phyloP scores from a whole-genome alignment of 2,888 invertebrate genomes.

The Ennomos erosarius region DNA sequence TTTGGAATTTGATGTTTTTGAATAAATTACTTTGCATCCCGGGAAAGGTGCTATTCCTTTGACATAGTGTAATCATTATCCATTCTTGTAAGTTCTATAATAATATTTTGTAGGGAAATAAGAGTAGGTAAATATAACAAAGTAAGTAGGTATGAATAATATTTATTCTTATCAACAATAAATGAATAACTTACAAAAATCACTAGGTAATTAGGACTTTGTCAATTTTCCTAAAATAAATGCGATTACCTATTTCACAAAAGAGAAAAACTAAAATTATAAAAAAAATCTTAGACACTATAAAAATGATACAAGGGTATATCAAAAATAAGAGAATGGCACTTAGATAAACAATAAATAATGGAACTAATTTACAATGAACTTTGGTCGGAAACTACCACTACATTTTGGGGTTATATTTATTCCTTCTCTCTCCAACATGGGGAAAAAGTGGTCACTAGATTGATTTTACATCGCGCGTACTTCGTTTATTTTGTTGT shows the following conservation, averaged over 20 bases:
- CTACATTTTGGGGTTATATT: conserved; percentile 72
- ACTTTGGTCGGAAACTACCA: conserved; percentile 81
- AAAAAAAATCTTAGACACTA: conserved; percentile 18
- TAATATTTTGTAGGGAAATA: background rate
- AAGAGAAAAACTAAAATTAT: conserved; percentile 15
- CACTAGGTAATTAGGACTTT: conserved; percentile 69
- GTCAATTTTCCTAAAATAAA: conserved; percentile 28
- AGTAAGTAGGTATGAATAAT: conserved; percentile 3
- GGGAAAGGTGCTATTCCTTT: too few relatives aligned
- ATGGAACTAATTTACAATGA: conserved; percentile 64
- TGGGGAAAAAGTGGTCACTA: conserved; percentile 21
- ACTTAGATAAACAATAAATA: conserved; percentile 60
- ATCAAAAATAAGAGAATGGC: conserved; percentile 52
- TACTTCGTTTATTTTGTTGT: conserved; percentile 67
- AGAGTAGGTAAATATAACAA: too few relatives aligned
- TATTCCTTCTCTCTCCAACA: conserved; percentile 29
- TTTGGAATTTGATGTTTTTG: too few relatives aligned
- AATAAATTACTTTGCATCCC: too few relatives aligned
- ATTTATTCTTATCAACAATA: conserved; percentile 34
- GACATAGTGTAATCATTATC: too few relatives aligned
- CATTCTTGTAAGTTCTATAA: background rate
- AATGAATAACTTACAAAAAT: conserved; percentile 51
- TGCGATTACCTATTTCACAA: conserved; percentile 24
- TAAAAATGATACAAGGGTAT: conserved; percentile 24
- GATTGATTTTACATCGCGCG: conserved; percentile 67